Percentiles rank a stretch among this genome's conserved stretches.
phyloP scores from a whole-genome alignment of 2,797 vertebrate species.

The Syngnathus rostellatus region DNA sequence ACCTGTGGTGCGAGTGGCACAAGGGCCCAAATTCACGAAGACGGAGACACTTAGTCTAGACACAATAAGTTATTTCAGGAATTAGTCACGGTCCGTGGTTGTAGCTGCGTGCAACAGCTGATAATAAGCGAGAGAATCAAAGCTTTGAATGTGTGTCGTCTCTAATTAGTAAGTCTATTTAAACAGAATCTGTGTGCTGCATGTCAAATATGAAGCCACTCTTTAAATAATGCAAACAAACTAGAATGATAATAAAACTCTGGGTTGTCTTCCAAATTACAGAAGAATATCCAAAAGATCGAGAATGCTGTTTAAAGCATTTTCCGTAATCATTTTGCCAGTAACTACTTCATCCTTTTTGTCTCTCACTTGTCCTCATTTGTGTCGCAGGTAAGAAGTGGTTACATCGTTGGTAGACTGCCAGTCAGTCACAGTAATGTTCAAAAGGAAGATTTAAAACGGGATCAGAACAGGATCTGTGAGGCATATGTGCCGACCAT shows the following conservation, averaged over 20 bases:
- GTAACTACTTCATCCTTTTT: too few relatives aligned
- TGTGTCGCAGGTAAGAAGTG: too few relatives aligned
- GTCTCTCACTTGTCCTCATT: too few relatives aligned
- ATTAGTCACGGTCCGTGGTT: constrained; percentile 7
- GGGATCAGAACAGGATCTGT: too few relatives aligned
- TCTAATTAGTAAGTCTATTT: background rate
- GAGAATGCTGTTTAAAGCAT: background rate
- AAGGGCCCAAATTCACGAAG: constrained; percentile 4
- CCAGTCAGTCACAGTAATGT: too few relatives aligned
- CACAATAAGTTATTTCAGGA: constrained; percentile 32
- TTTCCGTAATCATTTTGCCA: background rate
- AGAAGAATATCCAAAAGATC: too few relatives aligned
- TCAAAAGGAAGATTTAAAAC: too few relatives aligned
- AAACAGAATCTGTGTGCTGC: background rate
- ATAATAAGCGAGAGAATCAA: constrained; percentile 14
- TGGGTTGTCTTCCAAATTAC: too few relatives aligned
- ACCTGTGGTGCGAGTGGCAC: constrained; percentile 29
- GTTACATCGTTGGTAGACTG: too few relatives aligned
- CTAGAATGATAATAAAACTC: background rate
- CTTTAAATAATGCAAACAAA: background rate
- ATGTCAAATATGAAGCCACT: background rate
- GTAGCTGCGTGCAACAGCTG: constrained; percentile 30
- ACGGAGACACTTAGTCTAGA: constrained; percentile 31
- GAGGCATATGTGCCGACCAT: too few relatives aligned
- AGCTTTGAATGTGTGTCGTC: background rate